Percentiles rank a stretch among this genome's conserved stretches.
These are phyloP conservation scores for Acronicta leporina DNA, from an alignment of 2,888 invertebrate genomes.

Conservation along the genomic window DNA sequence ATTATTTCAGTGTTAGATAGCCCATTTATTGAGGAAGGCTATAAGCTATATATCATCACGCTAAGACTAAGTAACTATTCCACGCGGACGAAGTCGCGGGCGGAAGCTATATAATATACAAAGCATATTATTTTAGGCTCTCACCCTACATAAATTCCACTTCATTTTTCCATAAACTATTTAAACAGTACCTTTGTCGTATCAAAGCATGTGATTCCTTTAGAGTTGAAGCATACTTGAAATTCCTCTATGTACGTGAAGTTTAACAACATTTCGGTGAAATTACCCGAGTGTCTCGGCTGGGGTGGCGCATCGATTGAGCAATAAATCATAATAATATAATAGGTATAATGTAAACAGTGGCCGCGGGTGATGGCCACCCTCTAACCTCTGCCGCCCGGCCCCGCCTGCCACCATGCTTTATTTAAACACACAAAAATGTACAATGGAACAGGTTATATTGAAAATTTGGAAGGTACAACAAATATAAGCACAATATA, in stretches of 20 bases:
- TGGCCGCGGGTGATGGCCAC: conserved; percentile 66
- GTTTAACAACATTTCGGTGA: conserved; percentile 78
- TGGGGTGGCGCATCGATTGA: conserved; percentile 79
- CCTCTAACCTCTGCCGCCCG: conserved; percentile 50
- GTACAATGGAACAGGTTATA: conserved; percentile 63
- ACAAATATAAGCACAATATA: conserved; percentile 50
- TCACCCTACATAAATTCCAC: conserved; percentile 46
- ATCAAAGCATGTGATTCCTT: conserved; percentile 82
- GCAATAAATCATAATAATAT: conserved; percentile 87
- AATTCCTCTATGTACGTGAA: conserved; percentile 80
- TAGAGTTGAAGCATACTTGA: conserved; percentile 78
- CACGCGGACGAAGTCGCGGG: too few species aligned
- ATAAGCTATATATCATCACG: too few species aligned
- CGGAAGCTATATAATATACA: conserved; percentile 34
- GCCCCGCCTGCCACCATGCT: conserved; percentile 42
- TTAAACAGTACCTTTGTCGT: conserved; percentile 57
- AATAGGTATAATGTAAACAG: conserved; percentile 85
- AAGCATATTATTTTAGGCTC: conserved; percentile 45
- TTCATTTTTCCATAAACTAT: conserved; percentile 56
- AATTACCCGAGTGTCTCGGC: conserved; percentile 72
- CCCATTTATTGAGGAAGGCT: too few species aligned
- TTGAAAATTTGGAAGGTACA: conserved; percentile 47
- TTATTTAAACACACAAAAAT: conserved; percentile 60
- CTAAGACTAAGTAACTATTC: too few species aligned
- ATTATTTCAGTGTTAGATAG: too few species aligned